These are phyloP conservation scores for Chloroclysta siterata DNA, from an alignment of 2,888 invertebrate genomes.

Conservation along the genomic window DNA sequence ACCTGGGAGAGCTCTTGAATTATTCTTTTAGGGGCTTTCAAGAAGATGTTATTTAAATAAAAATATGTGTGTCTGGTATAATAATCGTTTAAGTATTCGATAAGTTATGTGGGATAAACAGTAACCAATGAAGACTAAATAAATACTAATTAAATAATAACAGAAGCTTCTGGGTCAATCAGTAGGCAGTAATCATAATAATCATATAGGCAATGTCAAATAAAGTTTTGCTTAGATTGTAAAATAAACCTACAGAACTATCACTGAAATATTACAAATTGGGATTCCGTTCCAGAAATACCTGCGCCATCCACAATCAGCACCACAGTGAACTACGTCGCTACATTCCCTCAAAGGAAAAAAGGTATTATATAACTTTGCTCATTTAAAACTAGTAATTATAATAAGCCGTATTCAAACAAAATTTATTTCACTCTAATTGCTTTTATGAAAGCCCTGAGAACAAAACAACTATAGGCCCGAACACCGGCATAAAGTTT, in stretches of 20 bases:
- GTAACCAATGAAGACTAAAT: no score
- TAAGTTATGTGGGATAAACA: no score
- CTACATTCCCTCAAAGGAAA: slow-evolving; percentile 86
- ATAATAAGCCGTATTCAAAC: slow-evolving; percentile 23
- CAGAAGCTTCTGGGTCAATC: no score
- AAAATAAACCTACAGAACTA: no score
- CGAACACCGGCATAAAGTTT: slow-evolving; percentile 51
- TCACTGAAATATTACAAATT: background rate
- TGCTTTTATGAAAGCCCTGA: slow-evolving; percentile 36
- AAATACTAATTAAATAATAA: no score
- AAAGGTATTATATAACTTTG: slow-evolving; percentile 79
- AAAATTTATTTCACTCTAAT: slow-evolving; percentile 35
- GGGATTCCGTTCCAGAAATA: slow-evolving; percentile 87
- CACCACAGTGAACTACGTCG: slow-evolving; percentile 82
- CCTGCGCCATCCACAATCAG: slow-evolving; percentile 92
- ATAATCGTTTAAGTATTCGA: no score
- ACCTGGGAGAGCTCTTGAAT: slow-evolving; percentile 27
- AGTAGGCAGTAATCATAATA: no score
- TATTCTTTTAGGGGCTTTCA: slow-evolving; percentile 24
- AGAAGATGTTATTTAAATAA: slow-evolving; percentile 5
- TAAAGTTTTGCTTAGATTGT: slow-evolving; percentile 7
- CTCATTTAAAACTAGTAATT: slow-evolving; percentile 29
- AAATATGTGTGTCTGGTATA: no score
- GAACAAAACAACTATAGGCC: slow-evolving; percentile 57
- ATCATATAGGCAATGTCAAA: no score